Conservation (phyloP, 2,797 vertebrate genomes). For the Prunella strophiata region DNA sequence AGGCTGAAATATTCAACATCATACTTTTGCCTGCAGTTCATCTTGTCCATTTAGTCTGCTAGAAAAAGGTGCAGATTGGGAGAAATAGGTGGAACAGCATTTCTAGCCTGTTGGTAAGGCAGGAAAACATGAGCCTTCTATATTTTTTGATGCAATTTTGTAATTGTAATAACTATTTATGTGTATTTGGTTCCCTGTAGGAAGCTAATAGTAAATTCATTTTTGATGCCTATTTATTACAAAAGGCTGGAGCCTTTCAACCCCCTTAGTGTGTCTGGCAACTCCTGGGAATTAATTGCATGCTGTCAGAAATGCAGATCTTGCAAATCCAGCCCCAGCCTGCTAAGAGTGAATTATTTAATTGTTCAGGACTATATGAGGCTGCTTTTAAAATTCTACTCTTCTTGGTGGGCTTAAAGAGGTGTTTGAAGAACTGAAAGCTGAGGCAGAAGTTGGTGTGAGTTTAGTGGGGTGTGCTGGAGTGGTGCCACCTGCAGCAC, state of each 20-base stretch:
- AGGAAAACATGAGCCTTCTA: not conserved
- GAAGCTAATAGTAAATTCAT: constrained; percentile 32
- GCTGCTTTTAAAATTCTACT: not conserved
- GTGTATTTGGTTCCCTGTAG: not conserved
- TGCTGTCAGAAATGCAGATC: constrained; percentile 31
- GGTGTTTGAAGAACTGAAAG: constrained; percentile 2
- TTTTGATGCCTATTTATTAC: constrained; percentile 44
- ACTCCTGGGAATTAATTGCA: constrained; percentile 52
- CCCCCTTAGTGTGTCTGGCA: constrained; percentile 57
- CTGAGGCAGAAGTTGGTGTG: not conserved
- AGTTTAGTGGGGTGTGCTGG: not conserved
- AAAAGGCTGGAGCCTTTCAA: constrained; percentile 14
- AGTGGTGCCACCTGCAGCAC: not conserved
- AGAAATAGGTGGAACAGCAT: not conserved
- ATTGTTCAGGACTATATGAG: not conserved
- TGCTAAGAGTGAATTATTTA: constrained; percentile 62
- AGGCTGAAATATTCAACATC: not conserved
- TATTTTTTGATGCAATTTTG: not conserved
- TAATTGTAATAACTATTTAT: constrained; percentile 2
- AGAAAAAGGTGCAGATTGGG: not conserved
- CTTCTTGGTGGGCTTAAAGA: not conserved
- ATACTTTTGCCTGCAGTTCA: not conserved
- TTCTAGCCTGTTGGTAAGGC: not conserved
- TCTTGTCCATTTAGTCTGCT: not conserved
- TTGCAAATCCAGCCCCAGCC: constrained; percentile 45